These are phyloP conservation scores for Ceramica pisi DNA, from an alignment of 2,888 invertebrate genomes.

Conservation along the genomic window DNA sequence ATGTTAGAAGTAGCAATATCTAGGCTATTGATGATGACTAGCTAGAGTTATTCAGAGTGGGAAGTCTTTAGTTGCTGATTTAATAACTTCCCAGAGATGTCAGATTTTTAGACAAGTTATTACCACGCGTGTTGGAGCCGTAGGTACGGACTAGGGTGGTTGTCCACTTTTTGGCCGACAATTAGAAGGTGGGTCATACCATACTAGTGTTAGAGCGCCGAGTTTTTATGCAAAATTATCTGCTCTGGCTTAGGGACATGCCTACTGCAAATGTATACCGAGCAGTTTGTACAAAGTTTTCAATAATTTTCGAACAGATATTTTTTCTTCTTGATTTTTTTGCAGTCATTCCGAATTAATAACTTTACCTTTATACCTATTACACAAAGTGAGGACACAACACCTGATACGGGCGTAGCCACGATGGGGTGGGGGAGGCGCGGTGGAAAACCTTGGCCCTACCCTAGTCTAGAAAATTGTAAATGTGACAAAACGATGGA, in stretches of 20 bases:
- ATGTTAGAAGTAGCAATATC: not conserved
- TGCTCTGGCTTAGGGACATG: slow-evolving; percentile 1
- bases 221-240: not conserved
- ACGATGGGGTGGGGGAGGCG: not conserved
- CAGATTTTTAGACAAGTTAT: not conserved
- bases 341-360: slow-evolving; percentile 44
- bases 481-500: slow-evolving; percentile 7
- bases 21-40: not conserved
- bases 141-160: not conserved
- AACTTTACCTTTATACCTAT: slow-evolving; percentile 28
- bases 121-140: not conserved
- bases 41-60: not conserved
- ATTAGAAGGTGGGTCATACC: not conserved
- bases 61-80: not conserved
- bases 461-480: slow-evolving; percentile 23
- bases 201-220: not conserved
- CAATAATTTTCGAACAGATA: slow-evolving; percentile 1
- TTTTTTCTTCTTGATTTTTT: slow-evolving; percentile 22
- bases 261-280: slow-evolving; percentile 13
- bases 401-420: slow-evolving; percentile 49
- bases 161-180: not conserved
- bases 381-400: slow-evolving; percentile 26
- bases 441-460: slow-evolving; percentile 21
- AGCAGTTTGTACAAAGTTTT: slow-evolving; percentile 12
- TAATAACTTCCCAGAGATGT: not conserved